Conservation (phyloP, 1,140 invertebrate species). For the Vanessa tameamea region DNA sequence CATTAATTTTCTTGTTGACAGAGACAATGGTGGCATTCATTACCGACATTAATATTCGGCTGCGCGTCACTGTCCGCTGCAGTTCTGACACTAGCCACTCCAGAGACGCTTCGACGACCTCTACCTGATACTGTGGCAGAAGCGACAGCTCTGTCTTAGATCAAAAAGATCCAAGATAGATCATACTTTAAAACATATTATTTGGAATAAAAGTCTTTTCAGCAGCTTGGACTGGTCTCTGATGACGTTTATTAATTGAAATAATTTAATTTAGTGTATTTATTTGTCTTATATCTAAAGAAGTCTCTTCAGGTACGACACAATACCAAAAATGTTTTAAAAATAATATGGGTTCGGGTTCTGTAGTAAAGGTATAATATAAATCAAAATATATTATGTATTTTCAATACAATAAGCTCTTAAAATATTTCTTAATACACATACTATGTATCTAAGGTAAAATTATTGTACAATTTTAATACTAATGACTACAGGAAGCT, state of each 20-base stretch:
- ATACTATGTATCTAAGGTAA: neutral
- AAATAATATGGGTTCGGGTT: neutral
- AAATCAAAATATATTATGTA: conserved; percentile 1
- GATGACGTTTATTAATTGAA: too few species aligned
- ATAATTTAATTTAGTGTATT: too few species aligned
- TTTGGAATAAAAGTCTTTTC: too few species aligned
- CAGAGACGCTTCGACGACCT: conserved; percentile 20
- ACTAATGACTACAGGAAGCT: conserved; percentile 1
- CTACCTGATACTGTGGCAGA: conserved; percentile 26
- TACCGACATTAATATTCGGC: conserved; percentile 18
- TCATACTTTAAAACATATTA: too few species aligned
- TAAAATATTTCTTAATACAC: conserved; percentile 7
- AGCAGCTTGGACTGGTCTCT: too few species aligned
- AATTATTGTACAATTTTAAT: neutral
- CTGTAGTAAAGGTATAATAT: neutral
- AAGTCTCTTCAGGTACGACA: too few species aligned
- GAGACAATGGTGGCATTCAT: conserved; percentile 14
- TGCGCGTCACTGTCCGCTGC: conserved; percentile 10
- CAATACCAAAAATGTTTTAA: neutral
- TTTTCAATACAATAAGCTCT: neutral
- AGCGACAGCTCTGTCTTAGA: conserved; percentile 12
- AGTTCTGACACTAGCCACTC: conserved; percentile 8
- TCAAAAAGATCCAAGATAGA: neutral
- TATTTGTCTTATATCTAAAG: too few species aligned
- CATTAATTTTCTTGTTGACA: neutral